phyloP scores from a whole-genome alignment of 2,888 invertebrate genomes.

The Autographa pulchrina region DNA sequence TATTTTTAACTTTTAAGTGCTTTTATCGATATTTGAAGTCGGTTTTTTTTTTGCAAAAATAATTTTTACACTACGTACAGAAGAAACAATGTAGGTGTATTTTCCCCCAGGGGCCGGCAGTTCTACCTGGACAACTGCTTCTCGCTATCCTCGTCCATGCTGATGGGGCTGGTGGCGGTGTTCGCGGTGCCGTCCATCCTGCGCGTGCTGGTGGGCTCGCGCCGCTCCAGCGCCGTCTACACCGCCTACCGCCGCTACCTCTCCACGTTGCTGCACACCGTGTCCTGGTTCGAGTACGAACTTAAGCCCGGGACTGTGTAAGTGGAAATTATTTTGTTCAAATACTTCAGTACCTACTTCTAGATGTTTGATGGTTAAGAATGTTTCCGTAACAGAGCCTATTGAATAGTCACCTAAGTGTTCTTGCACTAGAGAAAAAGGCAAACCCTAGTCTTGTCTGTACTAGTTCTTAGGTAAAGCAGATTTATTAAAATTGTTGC shows the following conservation, averaged over 20 bases:
- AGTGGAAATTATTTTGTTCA: conserved; percentile 61
- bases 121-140: conserved; percentile 93
- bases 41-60: too few relatives aligned
- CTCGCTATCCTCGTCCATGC: conserved; percentile 92
- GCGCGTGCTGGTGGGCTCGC: conserved; percentile 92
- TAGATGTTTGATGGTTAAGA: too few relatives aligned
- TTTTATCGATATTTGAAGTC: too few relatives aligned
- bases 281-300: conserved; percentile 94
- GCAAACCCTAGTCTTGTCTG: too few relatives aligned
- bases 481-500: too few relatives aligned
- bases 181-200: conserved; percentile 93
- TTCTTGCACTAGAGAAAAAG: too few relatives aligned
- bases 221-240: conserved; percentile 91
- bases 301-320: conserved; percentile 90
- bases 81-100: not conserved
- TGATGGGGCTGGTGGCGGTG: conserved; percentile 93
- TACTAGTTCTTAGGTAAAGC: too few relatives aligned
- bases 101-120: conserved; percentile 91
- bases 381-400: too few relatives aligned
- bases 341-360: too few relatives aligned
- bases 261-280: conserved; percentile 93
- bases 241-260: conserved; percentile 94
- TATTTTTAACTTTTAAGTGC: too few relatives aligned
- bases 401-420: too few relatives aligned
- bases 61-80: too few relatives aligned